Evolutionary conservation across 2,797 vertebrate genomes (phyloP), one percentile per base, ranked within the genome.

Genomic region (Clarias platycephalus): DNA sequence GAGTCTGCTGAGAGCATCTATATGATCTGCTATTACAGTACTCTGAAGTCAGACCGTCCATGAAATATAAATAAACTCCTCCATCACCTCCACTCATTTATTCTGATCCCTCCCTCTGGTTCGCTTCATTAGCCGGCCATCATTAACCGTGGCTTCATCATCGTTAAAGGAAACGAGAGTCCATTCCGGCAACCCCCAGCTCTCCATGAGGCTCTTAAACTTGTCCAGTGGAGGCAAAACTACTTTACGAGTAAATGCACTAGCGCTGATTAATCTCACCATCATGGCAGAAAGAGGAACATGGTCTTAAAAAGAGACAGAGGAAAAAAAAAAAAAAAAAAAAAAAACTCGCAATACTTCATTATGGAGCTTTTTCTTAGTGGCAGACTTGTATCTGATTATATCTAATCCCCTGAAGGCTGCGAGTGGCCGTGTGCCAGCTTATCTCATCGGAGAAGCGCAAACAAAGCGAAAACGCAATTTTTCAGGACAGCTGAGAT

Each of bases 391-490:
- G 91, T 90, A 88, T 90, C 88, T 20, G 67, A 87, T 86, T 78
- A 40, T 24, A 68, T 68, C 79, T 80, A 64, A 80, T 64, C 68
- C 86, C 60, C 76, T 86, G 81, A 83, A 28, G 64, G 79, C 77
- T 83, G 85, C 88, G 89, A 84, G 85, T 85, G 81, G 83, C 84
- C 68, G 67, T n/a, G 44, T 22, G 70, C 28, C 68, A 72, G n/a
- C 91, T 91, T 91, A 93, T 93, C 91, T 55, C 24, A 75, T 94
- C 92, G 90, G 75, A 85, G 53, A 87, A 90, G 85, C 75, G 83
- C 87, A 91, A 88, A 90, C 88, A 85, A 66, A 90, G 90, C 87
- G 70, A 83, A 86, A 63, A 72, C 75, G 87, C 87, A 86, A 81
- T 85, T 78, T 66, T 71, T 83, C 84, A 66, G 44, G 34, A 86